These are phyloP conservation scores for Nipponia nippon DNA, from an alignment of 2,113 vertebrate species.

Conservation along the genomic window DNA sequence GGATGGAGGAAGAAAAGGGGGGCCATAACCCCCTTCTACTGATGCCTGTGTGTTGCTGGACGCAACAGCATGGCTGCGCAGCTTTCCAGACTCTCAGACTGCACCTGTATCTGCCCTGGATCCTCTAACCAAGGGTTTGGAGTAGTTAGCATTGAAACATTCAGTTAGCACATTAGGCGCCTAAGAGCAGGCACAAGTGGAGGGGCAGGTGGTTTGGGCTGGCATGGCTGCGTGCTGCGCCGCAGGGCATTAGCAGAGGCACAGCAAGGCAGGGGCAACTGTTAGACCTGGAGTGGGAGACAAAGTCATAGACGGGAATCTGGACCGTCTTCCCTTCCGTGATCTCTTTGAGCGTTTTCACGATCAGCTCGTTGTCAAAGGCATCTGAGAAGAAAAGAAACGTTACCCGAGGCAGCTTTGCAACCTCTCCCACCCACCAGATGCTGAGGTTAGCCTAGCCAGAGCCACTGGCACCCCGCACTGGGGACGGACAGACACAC, in stretches of 20 bases:
- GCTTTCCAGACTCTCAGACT: not conserved
- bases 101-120: not conserved
- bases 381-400: slow-evolving; percentile 81
- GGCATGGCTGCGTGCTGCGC: not conserved
- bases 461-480: rapidly evolving
- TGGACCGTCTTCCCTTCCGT: slow-evolving; percentile 90
- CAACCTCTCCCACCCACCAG: slow-evolving; percentile 4
- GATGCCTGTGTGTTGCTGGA: not conserved
- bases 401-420: not conserved
- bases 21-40: not conserved
- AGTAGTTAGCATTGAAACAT: not conserved
- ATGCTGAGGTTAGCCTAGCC: not conserved
- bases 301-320: slow-evolving; percentile 97
- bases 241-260: not conserved
- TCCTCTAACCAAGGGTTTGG: not conserved
- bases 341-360: slow-evolving; percentile 88
- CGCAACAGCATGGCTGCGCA: not conserved
- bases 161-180: not conserved
- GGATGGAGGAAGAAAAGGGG: not conserved
- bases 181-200: not conserved
- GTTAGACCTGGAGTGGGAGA: slow-evolving; percentile 91
- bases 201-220: not conserved
- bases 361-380: slow-evolving; percentile 94
- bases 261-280: not conserved
- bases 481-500: rapidly evolving